Evolutionary conservation across 2,113 vertebrate genomes (phyloP).

Genomic region (Podilymbus podiceps): DNA sequence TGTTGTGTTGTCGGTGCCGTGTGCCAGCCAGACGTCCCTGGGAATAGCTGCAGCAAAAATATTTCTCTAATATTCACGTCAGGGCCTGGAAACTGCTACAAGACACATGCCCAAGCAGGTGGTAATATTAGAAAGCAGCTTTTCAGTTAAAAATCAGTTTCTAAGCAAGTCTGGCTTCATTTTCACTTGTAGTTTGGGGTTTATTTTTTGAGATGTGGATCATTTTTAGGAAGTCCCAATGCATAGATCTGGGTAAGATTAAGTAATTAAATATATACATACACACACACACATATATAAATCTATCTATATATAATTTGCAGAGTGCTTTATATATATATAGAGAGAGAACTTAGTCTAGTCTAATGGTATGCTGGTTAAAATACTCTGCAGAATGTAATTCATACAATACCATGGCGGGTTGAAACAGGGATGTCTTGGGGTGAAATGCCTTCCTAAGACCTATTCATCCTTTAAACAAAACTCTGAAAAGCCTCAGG

Average conservation of each 20-base stretch:
- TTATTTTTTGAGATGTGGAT: not conserved
- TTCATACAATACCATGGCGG: not conserved
- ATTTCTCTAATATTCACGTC: not conserved
- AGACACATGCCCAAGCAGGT: not conserved
- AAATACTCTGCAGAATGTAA: not conserved
- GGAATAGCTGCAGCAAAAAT: not conserved
- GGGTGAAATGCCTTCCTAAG: not conserved
- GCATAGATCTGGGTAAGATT: not conserved
- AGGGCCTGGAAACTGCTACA: not conserved
- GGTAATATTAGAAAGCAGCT: not conserved
- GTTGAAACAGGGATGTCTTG: not conserved
- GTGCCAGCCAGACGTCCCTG: not conserved
- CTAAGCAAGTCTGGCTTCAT: not conserved
- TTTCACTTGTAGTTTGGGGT: not conserved
- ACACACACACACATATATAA: not conserved
- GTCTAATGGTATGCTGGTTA: not conserved
- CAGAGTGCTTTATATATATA: not conserved
- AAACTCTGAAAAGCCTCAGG: not conserved
- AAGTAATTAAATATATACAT: not conserved
- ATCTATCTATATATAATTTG: not conserved
- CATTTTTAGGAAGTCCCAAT: not conserved
- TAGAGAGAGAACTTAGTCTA: not conserved
- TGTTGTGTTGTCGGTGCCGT: rapidly evolving
- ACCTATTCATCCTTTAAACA: not conserved
- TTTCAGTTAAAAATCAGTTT: not conserved